These are phyloP conservation scores for Trichogramma evanescens DNA, from an alignment of 2,888 invertebrate species.

Conservation along the genomic window DNA sequence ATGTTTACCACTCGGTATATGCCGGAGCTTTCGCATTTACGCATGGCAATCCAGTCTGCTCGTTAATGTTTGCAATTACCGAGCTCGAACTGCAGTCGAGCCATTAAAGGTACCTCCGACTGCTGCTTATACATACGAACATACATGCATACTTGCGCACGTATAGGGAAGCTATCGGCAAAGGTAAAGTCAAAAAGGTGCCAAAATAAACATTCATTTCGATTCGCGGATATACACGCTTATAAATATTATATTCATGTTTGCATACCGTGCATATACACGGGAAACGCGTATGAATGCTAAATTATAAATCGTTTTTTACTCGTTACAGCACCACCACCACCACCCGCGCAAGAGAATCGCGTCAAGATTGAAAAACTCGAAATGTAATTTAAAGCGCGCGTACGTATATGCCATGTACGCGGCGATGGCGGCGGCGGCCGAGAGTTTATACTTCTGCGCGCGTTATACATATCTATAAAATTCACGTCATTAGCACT, in stretches of 20 bases:
- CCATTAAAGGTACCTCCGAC: constrained; percentile 24
- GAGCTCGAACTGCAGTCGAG: constrained; percentile 5
- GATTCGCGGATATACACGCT: constrained; percentile 7
- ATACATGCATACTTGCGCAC: constrained; percentile 20
- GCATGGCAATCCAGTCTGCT: constrained; percentile 28
- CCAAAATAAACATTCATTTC: constrained; percentile 18
- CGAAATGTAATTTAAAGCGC: constrained; percentile 19
- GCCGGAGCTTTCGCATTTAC: constrained; percentile 26
- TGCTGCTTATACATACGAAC: constrained; percentile 22
- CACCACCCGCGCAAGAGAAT: constrained; percentile 6
- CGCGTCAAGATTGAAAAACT: constrained; percentile 13
- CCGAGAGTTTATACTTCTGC: too few relatives aligned
- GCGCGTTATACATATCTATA: background rate
- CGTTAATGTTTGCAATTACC: constrained; percentile 35
- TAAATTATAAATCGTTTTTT: background rate
- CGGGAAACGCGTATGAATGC: background rate
- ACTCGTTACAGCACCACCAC: background rate
- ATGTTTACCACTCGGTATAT: background rate
- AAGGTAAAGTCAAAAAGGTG: constrained; percentile 19
- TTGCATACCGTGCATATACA: background rate
- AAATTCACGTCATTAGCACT: constrained; percentile 18
- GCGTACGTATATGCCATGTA: background rate
- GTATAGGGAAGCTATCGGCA: background rate
- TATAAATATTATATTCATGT: background rate
- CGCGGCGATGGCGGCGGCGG: too few relatives aligned